phyloP scores from a whole-genome alignment of 2,888 invertebrate species.

The Phasia obesa region DNA sequence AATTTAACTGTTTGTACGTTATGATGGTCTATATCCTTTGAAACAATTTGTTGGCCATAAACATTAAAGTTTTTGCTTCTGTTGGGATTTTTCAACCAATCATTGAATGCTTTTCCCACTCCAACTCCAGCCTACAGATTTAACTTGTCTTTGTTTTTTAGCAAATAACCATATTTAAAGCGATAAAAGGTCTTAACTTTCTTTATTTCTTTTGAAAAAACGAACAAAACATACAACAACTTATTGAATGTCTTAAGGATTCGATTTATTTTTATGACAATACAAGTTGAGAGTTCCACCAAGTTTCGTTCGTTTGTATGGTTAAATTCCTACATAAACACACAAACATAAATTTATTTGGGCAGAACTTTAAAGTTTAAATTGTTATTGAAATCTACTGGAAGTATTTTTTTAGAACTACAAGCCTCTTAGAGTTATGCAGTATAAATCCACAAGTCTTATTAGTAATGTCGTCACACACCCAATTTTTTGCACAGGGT shows the following conservation, averaged over 20 bases:
- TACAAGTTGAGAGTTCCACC: slow-evolving; percentile 61
- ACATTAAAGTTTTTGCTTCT: slow-evolving; percentile 72
- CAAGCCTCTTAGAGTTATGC: too few relatives aligned
- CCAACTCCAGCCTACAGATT: neutral
- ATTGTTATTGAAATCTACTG: slow-evolving; percentile 6
- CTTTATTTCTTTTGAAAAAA: slow-evolving; percentile 41
- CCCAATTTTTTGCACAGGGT: too few relatives aligned
- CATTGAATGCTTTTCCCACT: slow-evolving; percentile 19
- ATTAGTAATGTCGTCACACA: too few relatives aligned
- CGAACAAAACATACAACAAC: slow-evolving; percentile 70
- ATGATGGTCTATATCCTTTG: slow-evolving; percentile 75
- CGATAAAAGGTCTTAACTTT: slow-evolving; percentile 77
- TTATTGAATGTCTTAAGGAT: slow-evolving; percentile 81
- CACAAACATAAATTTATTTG: slow-evolving; percentile 27
- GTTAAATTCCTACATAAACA: slow-evolving; percentile 11
- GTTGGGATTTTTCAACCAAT: slow-evolving; percentile 41
- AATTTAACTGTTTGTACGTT: slow-evolving; percentile 37
- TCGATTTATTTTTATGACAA: slow-evolving; percentile 80
- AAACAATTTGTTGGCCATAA: slow-evolving; percentile 78
- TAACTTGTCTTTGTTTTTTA: slow-evolving; percentile 49
- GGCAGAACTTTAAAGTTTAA: slow-evolving; percentile 44
- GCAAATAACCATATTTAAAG: slow-evolving; percentile 79
- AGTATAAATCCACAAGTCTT: too few relatives aligned
- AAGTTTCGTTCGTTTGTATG: slow-evolving; percentile 42
- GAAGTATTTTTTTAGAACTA: too few relatives aligned